phyloP scores from a whole-genome alignment of 2,113 vertebrate genomes.

The Pollimyrus isidori region DNA sequence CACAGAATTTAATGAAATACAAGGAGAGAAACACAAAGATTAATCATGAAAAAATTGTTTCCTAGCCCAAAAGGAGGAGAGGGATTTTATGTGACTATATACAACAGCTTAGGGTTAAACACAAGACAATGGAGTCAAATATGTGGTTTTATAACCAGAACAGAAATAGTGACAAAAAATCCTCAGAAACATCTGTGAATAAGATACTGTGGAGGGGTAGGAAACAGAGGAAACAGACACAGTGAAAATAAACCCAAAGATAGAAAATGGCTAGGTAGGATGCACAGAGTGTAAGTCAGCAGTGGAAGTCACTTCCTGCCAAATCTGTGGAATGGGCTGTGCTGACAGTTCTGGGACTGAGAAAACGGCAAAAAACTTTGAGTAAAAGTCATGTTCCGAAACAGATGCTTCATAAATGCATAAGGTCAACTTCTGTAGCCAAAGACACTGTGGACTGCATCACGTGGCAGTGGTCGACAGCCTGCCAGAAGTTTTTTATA shows the following conservation, averaged over 20 bases:
- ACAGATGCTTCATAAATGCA: background rate
- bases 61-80: background rate
- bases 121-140: background rate
- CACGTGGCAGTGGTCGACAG: background rate
- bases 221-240: background rate
- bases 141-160: background rate
- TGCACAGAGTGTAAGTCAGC: background rate
- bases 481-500: background rate
- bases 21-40: background rate
- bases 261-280: background rate
- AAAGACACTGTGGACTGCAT: background rate
- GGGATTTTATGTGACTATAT: background rate
- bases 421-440: background rate
- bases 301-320: background rate
- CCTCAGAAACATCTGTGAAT: background rate
- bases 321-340: background rate
- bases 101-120: background rate
- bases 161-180: constrained; percentile 10
- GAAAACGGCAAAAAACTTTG: background rate
- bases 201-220: background rate
- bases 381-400: background rate
- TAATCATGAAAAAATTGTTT: background rate
- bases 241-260: background rate
- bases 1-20: background rate
- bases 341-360: background rate